Conservation (phyloP, 2,797 vertebrate genomes). For the Macropus fuliginosus region DNA sequence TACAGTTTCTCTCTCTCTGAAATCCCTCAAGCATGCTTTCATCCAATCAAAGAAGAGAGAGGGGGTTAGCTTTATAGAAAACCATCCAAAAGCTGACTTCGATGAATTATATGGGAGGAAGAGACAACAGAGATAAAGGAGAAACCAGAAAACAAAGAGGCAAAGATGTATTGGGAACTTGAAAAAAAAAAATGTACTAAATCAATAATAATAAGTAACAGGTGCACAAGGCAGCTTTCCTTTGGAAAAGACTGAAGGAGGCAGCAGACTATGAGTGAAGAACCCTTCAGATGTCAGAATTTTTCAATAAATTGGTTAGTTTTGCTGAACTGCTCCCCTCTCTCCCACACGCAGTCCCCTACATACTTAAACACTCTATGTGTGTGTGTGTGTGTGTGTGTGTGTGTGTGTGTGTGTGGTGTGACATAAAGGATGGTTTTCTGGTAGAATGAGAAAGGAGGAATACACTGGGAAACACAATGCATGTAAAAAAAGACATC, state of each 20-base stretch:
- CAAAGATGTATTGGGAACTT: not conserved
- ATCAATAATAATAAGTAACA: conserved; percentile 14
- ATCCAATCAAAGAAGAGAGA: conserved; percentile 15
- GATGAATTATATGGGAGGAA: conserved; percentile 57
- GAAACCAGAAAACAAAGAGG: conserved; percentile 30
- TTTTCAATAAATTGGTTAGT: not conserved
- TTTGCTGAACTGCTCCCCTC: not conserved
- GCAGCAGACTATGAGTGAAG: not conserved
- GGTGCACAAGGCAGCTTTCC: conserved; percentile 18
- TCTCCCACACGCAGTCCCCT: not conserved
- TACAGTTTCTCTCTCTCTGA: conserved; percentile 21
- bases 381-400: not conserved
- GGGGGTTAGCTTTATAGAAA: conserved; percentile 13
- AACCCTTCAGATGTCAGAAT: not conserved
- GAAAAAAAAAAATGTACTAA: not conserved
- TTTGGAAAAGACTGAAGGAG: conserved; percentile 41
- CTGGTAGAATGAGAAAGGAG: not conserved
- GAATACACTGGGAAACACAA: not conserved
- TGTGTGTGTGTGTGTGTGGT: not conserved
- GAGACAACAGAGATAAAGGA: conserved; percentile 38
- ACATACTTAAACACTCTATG: not conserved
- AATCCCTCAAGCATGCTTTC: conserved; percentile 36
- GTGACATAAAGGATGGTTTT: not conserved
- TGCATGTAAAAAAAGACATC: not conserved
- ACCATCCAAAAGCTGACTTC: conserved; percentile 15